Evolutionary conservation across 2,797 vertebrate genomes (phyloP).

Genomic region (Sphenodon punctatus): DNA sequence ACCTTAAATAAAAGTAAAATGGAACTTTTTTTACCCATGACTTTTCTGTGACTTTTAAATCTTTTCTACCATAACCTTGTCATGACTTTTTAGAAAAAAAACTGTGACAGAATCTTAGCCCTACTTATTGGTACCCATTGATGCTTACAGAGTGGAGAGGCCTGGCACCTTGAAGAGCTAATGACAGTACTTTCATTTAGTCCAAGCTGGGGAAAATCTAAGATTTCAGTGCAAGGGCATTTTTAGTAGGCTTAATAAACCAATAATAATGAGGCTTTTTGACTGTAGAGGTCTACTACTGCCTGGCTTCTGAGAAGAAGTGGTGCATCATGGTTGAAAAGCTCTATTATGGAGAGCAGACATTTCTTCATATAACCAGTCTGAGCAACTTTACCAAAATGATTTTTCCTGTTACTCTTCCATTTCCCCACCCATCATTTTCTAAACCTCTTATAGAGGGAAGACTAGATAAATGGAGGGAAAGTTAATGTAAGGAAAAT

Average conservation of each 20-base stretch:
- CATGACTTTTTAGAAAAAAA: too few relatives aligned
- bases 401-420: background rate
- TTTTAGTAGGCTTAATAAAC: background rate
- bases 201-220: background rate
- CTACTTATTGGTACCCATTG: background rate
- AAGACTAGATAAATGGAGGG: background rate
- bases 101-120: too few relatives aligned
- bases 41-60: too few relatives aligned
- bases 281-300: background rate
- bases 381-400: background rate
- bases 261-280: background rate
- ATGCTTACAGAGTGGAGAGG: rapidly evolving
- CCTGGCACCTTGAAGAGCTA: background rate
- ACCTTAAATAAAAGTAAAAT: too few relatives aligned
- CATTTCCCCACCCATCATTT: background rate
- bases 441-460: background rate
- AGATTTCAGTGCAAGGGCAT: background rate
- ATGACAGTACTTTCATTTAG: background rate
- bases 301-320: background rate
- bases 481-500: background rate
- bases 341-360: background rate
- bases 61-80: too few relatives aligned
- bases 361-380: background rate
- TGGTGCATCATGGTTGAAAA: background rate
- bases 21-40: too few relatives aligned